Evolutionary conservation across 2,888 invertebrate genomes (phyloP).

Genomic region (Standfussiana lucernea): DNA sequence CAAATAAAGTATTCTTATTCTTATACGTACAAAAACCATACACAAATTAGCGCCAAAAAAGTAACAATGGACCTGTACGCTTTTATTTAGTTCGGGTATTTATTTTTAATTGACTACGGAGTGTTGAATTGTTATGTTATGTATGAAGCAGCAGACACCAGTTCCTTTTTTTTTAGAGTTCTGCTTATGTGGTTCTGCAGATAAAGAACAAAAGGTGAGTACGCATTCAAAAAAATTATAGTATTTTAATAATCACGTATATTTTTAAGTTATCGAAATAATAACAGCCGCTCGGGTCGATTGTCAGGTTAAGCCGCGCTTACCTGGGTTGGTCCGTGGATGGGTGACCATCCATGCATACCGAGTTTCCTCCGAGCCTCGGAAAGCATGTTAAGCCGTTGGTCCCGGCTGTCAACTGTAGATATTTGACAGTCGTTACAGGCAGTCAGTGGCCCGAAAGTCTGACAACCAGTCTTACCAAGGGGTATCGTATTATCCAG

Average conservation of each 20-base stretch:
- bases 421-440: too few relatives aligned
- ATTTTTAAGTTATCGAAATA: background rate
- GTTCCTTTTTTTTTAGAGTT: background rate
- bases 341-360: too few relatives aligned
- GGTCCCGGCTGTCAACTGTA: too few relatives aligned
- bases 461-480: too few relatives aligned
- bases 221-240: background rate
- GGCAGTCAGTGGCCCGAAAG: too few relatives aligned
- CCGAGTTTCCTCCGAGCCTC: too few relatives aligned
- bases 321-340: too few relatives aligned
- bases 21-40: background rate
- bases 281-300: too few relatives aligned
- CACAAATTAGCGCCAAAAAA: conserved; percentile 6
- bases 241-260: background rate
- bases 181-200: background rate
- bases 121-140: background rate
- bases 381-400: too few relatives aligned
- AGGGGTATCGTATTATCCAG: too few relatives aligned
- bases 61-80: background rate
- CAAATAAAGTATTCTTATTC: too few relatives aligned
- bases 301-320: too few relatives aligned
- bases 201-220: background rate
- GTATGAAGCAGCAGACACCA: background rate
- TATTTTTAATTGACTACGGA: background rate
- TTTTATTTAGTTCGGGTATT: background rate